A percentile compares a stretch with the other conserved stretches of the same genome.
phyloP scores from a whole-genome alignment of 2,113 vertebrate species.

The Rhabdomys dilectus region DNA sequence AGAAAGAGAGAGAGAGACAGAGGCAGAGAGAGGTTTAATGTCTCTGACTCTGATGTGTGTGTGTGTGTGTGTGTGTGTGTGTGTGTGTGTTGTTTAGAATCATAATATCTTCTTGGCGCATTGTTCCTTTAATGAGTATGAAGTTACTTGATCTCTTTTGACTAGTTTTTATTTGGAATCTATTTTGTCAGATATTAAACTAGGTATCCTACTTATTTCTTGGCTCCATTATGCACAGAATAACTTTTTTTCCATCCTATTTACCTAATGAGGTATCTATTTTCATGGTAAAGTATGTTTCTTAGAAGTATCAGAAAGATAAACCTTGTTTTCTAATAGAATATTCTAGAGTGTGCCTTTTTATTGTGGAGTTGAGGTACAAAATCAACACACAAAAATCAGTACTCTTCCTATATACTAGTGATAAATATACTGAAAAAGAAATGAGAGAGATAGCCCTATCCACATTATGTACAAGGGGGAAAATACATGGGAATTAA shows the following conservation, averaged over 20 bases:
- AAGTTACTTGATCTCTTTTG: not conserved
- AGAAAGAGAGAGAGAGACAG: too few species aligned
- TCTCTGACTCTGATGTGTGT: too few species aligned
- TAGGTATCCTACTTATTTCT: not conserved
- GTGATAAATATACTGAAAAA: not conserved
- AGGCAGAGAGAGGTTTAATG: too few species aligned
- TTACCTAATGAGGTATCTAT: not conserved
- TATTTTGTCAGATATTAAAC: not conserved
- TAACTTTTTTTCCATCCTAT: not conserved
- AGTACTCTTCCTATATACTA: not conserved
- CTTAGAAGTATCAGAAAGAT: not conserved
- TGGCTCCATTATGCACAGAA: too few species aligned
- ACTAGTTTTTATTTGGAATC: not conserved
- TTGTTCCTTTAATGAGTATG: not conserved
- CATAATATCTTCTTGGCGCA: not conserved
- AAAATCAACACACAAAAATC: not conserved
- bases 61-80: not conserved
- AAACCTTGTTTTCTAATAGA: not conserved
- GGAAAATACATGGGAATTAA: too few species aligned
- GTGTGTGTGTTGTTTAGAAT: too few species aligned
- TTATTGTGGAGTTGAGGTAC: not conserved
- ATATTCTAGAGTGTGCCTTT: not conserved
- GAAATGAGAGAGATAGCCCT: not conserved
- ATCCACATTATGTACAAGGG: not conserved
- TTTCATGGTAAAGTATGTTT: not conserved